These are phyloP conservation scores for Chelon labrosus DNA, from an alignment of 2,797 vertebrate genomes.

Conservation along the genomic window DNA sequence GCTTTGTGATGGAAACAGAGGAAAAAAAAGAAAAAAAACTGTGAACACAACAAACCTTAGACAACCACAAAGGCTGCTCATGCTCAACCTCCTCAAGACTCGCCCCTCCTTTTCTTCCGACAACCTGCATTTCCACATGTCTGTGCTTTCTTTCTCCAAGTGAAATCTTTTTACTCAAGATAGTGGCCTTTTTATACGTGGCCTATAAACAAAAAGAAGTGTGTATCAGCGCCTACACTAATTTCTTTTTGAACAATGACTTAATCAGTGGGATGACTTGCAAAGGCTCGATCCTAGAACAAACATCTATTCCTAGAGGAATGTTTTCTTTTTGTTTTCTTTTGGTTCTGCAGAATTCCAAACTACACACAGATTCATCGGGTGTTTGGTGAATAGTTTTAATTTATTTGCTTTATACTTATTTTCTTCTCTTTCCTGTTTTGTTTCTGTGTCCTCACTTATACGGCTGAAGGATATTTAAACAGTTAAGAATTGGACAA, in stretches of 20 bases:
- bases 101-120: conserved; percentile 34
- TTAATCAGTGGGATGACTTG: conserved; percentile 76
- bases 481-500: conserved; percentile 84
- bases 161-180: conserved; percentile 82
- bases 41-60: conserved; percentile 86
- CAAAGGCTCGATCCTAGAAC: conserved; percentile 80
- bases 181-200: conserved; percentile 83
- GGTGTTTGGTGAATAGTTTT: conserved; percentile 85
- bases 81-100: conserved; percentile 65
- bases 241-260: conserved; percentile 78
- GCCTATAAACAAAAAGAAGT: conserved; percentile 83
- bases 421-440: conserved; percentile 59
- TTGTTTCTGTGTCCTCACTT: conserved; percentile 81
- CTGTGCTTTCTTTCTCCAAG: conserved; percentile 63
- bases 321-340: conserved; percentile 38
- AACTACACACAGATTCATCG: conserved; percentile 78
- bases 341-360: conserved; percentile 84
- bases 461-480: conserved; percentile 90
- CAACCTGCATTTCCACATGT: conserved; percentile 71
- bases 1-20: conserved; percentile 64
- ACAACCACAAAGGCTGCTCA: conserved; percentile 86
- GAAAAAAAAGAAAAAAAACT: conserved; percentile 72
- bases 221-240: conserved; percentile 73
- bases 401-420: conserved; percentile 84
- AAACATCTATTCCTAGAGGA: conserved; percentile 79